These are phyloP conservation scores for Pimephales promelas DNA, from an alignment of 2,113 vertebrate genomes.

Conservation along the genomic window DNA sequence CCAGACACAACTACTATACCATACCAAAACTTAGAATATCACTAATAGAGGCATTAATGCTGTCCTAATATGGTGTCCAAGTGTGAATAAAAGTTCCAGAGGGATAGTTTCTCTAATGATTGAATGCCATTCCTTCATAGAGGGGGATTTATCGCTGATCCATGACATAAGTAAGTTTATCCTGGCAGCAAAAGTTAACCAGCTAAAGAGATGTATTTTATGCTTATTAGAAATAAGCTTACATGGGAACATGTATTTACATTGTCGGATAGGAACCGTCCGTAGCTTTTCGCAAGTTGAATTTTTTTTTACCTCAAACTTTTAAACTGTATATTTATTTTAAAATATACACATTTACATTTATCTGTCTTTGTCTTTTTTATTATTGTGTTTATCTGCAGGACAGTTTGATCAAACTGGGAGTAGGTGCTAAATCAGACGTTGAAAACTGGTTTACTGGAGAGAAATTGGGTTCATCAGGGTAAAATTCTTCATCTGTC, in stretches of 20 bases:
- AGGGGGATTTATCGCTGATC: neutral
- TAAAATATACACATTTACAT: neutral
- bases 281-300: no score
- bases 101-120: neutral
- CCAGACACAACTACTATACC: no score
- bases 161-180: neutral
- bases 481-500: conserved; percentile 71
- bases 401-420: conserved; percentile 83
- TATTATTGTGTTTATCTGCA: conserved; percentile 55
- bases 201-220: neutral
- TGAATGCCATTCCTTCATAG: neutral
- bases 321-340: neutral
- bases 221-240: neutral
- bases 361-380: neutral
- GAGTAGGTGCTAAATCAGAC: conserved; percentile 75
- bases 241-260: no score
- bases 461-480: conserved; percentile 71
- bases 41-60: no score
- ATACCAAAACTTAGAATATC: no score
- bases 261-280: no score
- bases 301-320: no score
- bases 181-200: neutral
- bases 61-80: no score
- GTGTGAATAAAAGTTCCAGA: neutral
- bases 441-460: conserved; percentile 80